Base-by-base conservation (phyloP, 2,113 vertebrate genomes). In the Rhinogobius similis region DNA sequence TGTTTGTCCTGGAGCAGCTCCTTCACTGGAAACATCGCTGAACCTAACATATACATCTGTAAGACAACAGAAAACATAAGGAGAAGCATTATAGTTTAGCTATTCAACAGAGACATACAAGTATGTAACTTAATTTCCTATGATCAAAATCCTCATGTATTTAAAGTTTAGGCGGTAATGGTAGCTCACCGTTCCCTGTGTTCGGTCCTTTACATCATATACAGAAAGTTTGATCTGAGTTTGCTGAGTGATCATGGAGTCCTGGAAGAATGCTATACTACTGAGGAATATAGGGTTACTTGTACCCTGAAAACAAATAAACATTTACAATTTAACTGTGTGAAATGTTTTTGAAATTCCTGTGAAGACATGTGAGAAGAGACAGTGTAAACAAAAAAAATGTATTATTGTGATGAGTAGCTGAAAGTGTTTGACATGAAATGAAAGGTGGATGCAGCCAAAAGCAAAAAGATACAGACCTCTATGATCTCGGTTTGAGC, bases 401-500 rank as follows among this genome's bases (percentile, higher is more conserved):
- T 46, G 43, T 1, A 52, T 52, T 24, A 21, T 52, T 52, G 50
- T 52, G 50, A 24, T 24, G 2, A 23, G 50, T 4, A 21, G n/a
- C n/a, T 52, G 50, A 52, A 52, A 11, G n/a, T 36, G n/a, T n/a
- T n/a, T n/a, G 5, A 36, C 32, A 36, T 36, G 21, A 24, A 24
- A 4, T 24, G 10, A 52, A 11, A 8, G 3, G n/a, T 52, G n/a
- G 10, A 29, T 24, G 52, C 11, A 26, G 52, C 8, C 21, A 24
- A 55, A 13, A 5, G 13, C 1, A 32, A 32, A 59, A 32, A n/a
- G 29, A 61, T 21, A 50, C 58, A 88, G 77, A 99, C 98, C 95
- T 99, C 98, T 62, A 99, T 99, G 85, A 99, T 98, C 88, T 99
- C 98, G 10, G 97, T 99, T 80, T 99, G 98, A 5, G 97, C 95